phyloP scores from a whole-genome alignment of 37 sponge, comb jelly and placozoan species.

The Tethya wilhelma region DNA sequence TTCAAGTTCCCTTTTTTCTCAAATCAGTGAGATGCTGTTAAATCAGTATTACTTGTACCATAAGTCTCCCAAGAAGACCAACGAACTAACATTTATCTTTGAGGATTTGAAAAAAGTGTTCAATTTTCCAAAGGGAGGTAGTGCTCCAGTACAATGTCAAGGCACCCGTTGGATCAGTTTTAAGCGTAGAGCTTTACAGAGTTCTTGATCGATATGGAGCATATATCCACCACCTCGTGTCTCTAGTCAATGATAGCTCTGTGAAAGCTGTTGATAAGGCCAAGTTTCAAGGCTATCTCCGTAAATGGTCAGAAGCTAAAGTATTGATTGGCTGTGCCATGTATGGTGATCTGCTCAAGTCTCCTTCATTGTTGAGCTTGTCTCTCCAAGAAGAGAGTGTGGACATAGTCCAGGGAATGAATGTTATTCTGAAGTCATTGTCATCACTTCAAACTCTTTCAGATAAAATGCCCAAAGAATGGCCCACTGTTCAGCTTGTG shows the following conservation, averaged over 20 bases:
- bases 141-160: slow-evolving; percentile 36
- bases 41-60: slow-evolving; percentile 48
- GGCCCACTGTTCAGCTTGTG: slow-evolving; percentile 47
- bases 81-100: slow-evolving; percentile 45
- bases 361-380: slow-evolving; percentile 23
- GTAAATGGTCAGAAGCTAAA: slow-evolving; percentile 45
- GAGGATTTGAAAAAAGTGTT: slow-evolving; percentile 57
- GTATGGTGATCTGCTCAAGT: slow-evolving; percentile 39
- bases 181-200: slow-evolving; percentile 56
- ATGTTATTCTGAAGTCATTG: slow-evolving; percentile 40
- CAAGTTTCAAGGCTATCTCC: slow-evolving; percentile 38
- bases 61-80: slow-evolving; percentile 59
- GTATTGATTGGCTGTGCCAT: slow-evolving; percentile 56
- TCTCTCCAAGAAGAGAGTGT: slow-evolving; percentile 39
- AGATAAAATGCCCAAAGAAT: slow-evolving; percentile 5
- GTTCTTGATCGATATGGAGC: slow-evolving; percentile 69
- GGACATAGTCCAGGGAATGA: slow-evolving; percentile 42
- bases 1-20: slow-evolving; percentile 16
- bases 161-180: slow-evolving; percentile 63
- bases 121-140: slow-evolving; percentile 46
- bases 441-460: slow-evolving; percentile 11
- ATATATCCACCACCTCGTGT: slow-evolving; percentile 31
- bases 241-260: slow-evolving; percentile 31
- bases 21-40: slow-evolving; percentile 70
- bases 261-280: slow-evolving; percentile 39